Percentiles rank a stretch among this genome's conserved stretches.
Conservation (phyloP, 2,113 vertebrate genomes). For the Myotis brandtii region DNA sequence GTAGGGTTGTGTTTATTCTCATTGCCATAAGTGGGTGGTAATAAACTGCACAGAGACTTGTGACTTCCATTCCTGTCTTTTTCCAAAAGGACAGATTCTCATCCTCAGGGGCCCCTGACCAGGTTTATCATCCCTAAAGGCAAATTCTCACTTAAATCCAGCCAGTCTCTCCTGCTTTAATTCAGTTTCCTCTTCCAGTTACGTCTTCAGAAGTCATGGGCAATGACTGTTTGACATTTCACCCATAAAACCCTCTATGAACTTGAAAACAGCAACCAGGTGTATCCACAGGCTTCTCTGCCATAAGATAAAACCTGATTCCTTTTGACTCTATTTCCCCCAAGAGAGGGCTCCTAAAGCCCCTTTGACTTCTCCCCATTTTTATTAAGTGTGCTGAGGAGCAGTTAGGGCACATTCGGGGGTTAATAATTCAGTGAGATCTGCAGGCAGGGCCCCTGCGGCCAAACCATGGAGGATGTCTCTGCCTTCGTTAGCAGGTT, state of each 20-base stretch:
- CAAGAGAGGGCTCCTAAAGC: not conserved
- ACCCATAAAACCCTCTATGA: not conserved
- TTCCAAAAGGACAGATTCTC: not conserved
- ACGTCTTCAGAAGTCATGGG: conserved; percentile 9
- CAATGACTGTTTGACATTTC: not conserved
- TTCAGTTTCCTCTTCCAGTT: conserved; percentile 4
- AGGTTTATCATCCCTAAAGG: not conserved
- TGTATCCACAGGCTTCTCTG: not conserved
- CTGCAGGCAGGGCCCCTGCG: not conserved
- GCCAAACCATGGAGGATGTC: not conserved
- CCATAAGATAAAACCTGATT: not conserved
- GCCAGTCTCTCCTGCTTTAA: not conserved
- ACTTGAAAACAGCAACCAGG: not conserved
- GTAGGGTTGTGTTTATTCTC: not conserved
- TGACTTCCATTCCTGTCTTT: not conserved
- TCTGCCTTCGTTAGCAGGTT: not conserved
- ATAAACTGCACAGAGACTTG: not conserved
- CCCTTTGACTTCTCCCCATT: not conserved
- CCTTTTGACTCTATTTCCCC: not conserved
- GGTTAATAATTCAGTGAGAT: not conserved
- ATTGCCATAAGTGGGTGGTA: not conserved
- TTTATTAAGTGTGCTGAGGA: not conserved
- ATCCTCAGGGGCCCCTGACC: not conserved
- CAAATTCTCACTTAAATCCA: conserved; percentile 36
- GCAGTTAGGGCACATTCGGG: not conserved